Evolutionary conservation across 2,797 vertebrate genomes (phyloP).

Genomic region (Pantherophis vulpinus): DNA sequence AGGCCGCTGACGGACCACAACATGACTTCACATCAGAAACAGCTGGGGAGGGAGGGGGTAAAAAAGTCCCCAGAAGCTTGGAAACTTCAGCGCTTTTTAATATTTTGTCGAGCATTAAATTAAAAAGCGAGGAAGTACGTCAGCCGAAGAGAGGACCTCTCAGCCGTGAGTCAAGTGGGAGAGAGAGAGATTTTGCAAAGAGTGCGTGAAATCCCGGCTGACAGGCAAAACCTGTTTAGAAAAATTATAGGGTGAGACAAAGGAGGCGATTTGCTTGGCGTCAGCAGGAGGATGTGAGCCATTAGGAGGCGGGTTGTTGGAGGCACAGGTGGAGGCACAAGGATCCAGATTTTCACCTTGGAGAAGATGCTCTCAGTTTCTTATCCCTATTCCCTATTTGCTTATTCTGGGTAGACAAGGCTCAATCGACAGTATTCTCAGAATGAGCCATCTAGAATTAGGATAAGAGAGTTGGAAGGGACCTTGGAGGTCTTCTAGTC

Average conservation of each 20-base stretch:
- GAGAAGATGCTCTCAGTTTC: too few species aligned
- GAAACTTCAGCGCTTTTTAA: not conserved
- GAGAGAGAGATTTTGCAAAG: not conserved
- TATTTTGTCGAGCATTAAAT: not conserved
- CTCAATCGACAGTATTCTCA: too few species aligned
- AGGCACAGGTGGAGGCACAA: too few species aligned
- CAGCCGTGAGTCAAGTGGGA: not conserved
- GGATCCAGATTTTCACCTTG: not conserved
- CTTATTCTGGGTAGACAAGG: too few species aligned
- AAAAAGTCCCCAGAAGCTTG: not conserved
- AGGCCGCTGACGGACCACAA: too few species aligned
- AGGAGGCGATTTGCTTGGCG: not conserved
- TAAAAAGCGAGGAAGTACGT: not conserved
- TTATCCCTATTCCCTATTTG: too few species aligned
- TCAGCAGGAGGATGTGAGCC: too few species aligned
- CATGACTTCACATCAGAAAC: not conserved
- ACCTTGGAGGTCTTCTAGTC: too few species aligned
- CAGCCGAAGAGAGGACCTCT: not conserved
- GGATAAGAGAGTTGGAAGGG: too few species aligned
- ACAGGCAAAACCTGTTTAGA: slow-evolving; percentile 9
- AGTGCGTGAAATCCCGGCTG: not conserved
- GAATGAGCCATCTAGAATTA: too few species aligned
- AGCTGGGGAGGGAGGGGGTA: too few species aligned
- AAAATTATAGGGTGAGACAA: not conserved
- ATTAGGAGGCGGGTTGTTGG: not conserved